phyloP scores from a whole-genome alignment of 1,140 invertebrate species.

The Wasmannia auropunctata region DNA sequence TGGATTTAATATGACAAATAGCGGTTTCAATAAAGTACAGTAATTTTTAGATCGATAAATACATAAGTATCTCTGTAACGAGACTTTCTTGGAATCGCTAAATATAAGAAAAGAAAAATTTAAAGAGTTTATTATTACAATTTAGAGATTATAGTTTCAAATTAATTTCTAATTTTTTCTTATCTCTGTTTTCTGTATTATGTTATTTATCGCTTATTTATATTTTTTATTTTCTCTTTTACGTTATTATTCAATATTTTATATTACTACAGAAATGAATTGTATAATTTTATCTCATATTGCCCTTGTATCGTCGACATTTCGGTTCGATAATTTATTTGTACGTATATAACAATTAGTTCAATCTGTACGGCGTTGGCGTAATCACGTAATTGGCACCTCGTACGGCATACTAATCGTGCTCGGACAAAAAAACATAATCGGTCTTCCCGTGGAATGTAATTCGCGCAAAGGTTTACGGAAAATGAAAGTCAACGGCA shows the following conservation, averaged over 20 bases:
- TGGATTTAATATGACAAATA: slow-evolving; percentile 11
- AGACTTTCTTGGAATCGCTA: not conserved
- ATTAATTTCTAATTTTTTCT: too few species aligned
- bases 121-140: too few species aligned
- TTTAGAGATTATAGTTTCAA: too few species aligned
- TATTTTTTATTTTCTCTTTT: not conserved
- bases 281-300: not conserved
- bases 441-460: not conserved
- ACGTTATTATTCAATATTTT: not conserved
- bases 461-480: slow-evolving; percentile 4
- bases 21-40: not conserved
- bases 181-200: not conserved
- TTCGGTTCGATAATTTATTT: not conserved
- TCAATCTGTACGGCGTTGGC: not conserved
- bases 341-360: too few species aligned
- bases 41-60: not conserved
- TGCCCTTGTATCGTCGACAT: not conserved
- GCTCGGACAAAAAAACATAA: slow-evolving; percentile 5
- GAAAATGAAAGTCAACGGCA: slow-evolving; percentile 25
- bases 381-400: not conserved
- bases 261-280: not conserved
- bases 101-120: not conserved
- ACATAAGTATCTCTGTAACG: not conserved
- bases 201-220: not conserved
- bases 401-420: not conserved